Base-by-base conservation (phyloP, 1,140 invertebrate species). In the Apis laboriosa region DNA sequence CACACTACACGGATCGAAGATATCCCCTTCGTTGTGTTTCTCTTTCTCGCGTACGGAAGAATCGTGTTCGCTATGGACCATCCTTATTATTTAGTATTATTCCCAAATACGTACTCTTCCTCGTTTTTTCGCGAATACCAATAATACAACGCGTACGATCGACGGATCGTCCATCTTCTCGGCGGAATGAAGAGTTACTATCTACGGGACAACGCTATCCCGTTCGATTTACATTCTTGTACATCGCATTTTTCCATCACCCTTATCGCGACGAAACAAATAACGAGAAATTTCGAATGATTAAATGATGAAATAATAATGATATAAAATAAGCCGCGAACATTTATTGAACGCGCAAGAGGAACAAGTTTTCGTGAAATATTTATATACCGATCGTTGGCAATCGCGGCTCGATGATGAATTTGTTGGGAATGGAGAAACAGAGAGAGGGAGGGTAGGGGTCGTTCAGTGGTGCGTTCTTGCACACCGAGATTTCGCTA, bases 361-460 rank as follows among this genome's bases (percentile, higher is more conserved):
- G 77, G 55, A 53, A 77, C 51, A n/a, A 34, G 77, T 72, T 83
- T 83, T 72, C 61, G 77, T 15, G 77, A 80, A 68, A 79, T 80
- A 80, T 84, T 84, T 80, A 55, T 49, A 34, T 80, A 43, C 75
- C 58, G 19, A 77, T 67, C 81, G 72, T 43, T 61, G 71, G 77
- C 70, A 76, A 87, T 87, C 81, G 81, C 19, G 34, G 74, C 53
- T 78, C 34, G 75, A 86, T 64, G 73, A 86, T 87, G 83, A 84
- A 86, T 87, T 86, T 73, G 77, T 70, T 49, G 63, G 77, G 75
- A 87, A 56, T 19, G 51, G 72, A 64, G 75, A 51, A 43, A 55
- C 51, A 19, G 64, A 34, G 72, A 13, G 63, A 49, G 49, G 21
- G 15, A n/a, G 13, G 49, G 1, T 17, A 34, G 21, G 24, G 60